Evolutionary conservation across 2,113 vertebrate species (phyloP), one percentile per base, ranked within the genome.

Genomic region (Dicerorhinus sumatrensis): DNA sequence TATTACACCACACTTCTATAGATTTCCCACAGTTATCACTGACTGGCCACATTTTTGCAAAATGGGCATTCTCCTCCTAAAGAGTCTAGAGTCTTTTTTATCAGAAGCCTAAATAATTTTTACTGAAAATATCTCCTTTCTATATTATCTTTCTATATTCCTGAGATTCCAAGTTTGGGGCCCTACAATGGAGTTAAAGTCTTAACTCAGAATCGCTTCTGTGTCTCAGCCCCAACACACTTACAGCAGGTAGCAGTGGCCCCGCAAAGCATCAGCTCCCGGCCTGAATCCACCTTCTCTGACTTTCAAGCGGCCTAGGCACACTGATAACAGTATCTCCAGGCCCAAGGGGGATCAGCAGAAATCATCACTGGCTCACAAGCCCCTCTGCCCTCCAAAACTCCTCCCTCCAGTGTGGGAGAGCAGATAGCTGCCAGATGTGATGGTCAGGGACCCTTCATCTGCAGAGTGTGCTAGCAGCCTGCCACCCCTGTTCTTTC

Each of bases 41-140:
- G 46, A 60, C 54, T n/a, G 33, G 70, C 12, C 65, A 39, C 72
- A 39, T 21, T n/a, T 63, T 65, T 75, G 92, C 2, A 21, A 87
- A 29, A 63, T 33, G 14, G 54, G 25, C 58, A 25, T 48, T 67
- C 4, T 20, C 42, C 29, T 73, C 56, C 70, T 87, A 31, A 39
- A 62, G 31, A 10, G 13, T 13, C 23, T 25, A 29, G 39, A 36
- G 18, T 13, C 62, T 42, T 67, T 67, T 33, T 33, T 62, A 94
- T 18, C 54, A 73, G 60, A 87, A 60, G n/a, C 13, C 21, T 87
- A 48, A 85, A 89, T 8, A 75, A 75, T 73, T 89, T 84, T 88
- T 33, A 85, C 1, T 67, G 54, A 81, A 96, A 97, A 88, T 9
- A 36, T 65, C 29, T 84, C 9, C 56, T 94, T 56, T 58, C 60